Percentiles rank a stretch among this genome's conserved stretches.
Evolutionary conservation across 2,113 vertebrate species (phyloP).

Genomic region (Nycticebus coucang): DNA sequence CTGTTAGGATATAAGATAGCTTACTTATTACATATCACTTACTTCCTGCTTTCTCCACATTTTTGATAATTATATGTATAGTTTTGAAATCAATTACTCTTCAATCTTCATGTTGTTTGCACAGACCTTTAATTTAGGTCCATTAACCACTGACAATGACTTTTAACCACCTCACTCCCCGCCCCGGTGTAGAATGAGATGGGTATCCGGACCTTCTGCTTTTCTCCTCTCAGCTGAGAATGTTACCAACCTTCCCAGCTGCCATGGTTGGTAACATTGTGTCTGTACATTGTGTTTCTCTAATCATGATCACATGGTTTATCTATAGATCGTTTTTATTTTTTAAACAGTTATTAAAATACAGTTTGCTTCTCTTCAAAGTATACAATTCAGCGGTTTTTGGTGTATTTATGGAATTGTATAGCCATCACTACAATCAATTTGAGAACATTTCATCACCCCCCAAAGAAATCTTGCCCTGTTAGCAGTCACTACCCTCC

Average conservation of each 20-base stretch:
- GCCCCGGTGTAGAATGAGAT: neutral
- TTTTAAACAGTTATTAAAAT: neutral
- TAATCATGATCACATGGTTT: neutral
- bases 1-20: neutral
- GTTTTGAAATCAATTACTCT: neutral
- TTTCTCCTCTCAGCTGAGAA: neutral
- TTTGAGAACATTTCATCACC: neutral
- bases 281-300: neutral
- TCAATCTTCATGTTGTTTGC: neutral
- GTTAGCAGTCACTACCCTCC: too few relatives aligned
- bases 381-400: neutral
- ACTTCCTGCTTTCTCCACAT: neutral
- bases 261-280: neutral
- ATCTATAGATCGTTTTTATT: neutral
- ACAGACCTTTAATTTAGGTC: neutral
- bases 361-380: neutral
- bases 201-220: neutral
- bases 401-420: neutral
- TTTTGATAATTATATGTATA: neutral
- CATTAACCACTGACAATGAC: neutral
- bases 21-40: neutral
- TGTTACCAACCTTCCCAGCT: rapidly evolving
- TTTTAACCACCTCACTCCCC: neutral
- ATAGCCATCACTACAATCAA: neutral
- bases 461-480: neutral